Conservation (phyloP, 2,797 vertebrate genomes). For the Dermochelys coriacea region DNA sequence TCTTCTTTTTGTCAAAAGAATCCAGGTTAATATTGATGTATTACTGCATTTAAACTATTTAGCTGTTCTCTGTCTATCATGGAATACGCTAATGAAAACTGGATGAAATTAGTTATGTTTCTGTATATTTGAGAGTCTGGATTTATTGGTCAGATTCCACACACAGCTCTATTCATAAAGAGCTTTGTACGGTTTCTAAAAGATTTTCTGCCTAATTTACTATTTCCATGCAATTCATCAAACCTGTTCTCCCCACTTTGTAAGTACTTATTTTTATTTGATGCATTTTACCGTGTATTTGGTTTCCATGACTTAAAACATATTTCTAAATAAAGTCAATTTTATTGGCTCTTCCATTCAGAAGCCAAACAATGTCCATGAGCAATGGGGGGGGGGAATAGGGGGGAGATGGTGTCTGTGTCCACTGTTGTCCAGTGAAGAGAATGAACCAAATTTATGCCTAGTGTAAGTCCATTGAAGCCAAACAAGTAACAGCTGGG, state of each 20-base stretch:
- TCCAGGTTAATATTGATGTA: not conserved
- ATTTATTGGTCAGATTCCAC: slow-evolving; percentile 3
- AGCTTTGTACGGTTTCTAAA: not conserved
- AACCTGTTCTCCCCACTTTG: not conserved
- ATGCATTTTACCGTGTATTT: slow-evolving; percentile 32
- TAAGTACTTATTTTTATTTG: slow-evolving; percentile 44
- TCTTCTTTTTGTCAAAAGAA: not conserved
- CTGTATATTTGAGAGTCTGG: not conserved
- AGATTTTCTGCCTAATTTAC: slow-evolving; percentile 11
- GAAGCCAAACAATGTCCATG: not conserved
- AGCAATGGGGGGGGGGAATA: not conserved
- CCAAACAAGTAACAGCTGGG: not conserved
- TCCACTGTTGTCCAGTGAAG: not conserved
- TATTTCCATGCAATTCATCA: not conserved
- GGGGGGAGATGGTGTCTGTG: not conserved
- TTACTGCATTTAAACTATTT: not conserved
- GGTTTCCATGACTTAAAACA: slow-evolving; percentile 27
- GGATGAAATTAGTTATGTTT: not conserved
- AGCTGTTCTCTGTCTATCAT: not conserved
- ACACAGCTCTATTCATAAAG: not conserved
- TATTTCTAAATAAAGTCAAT: slow-evolving; percentile 8
- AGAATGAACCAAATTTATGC: not conserved
- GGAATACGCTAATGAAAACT: not conserved
- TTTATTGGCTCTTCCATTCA: not conserved
- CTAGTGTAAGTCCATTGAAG: not conserved